Evolutionary conservation across 2,797 vertebrate species (phyloP).

Genomic region (Carcharodon carcharias): DNA sequence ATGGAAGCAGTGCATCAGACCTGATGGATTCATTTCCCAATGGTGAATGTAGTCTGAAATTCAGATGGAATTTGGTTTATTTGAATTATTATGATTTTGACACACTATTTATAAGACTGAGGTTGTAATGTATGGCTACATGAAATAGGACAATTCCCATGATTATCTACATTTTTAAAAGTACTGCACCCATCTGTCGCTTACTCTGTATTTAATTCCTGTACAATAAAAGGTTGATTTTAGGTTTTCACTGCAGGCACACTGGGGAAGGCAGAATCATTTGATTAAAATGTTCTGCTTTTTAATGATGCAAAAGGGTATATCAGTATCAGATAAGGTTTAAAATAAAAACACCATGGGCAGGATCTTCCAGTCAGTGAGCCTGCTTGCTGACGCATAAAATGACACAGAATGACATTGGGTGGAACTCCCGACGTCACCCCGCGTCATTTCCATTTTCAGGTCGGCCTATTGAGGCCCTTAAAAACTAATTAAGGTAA

Average conservation of each 20-base stretch:
- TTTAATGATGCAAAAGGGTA: not conserved
- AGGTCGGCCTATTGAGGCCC: no score
- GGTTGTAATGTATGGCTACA: not conserved
- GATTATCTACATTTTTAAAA: conserved; percentile 5
- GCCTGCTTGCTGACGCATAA: no score
- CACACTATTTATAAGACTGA: not conserved
- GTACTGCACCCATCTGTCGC: not conserved
- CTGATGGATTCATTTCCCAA: conserved; percentile 6
- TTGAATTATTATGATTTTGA: conserved; percentile 12
- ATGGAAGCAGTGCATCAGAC: not conserved
- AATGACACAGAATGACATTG: no score
- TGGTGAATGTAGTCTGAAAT: not conserved
- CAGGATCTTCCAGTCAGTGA: no score
- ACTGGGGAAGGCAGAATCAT: no score
- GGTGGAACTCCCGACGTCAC: no score
- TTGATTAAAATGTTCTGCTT: not conserved
- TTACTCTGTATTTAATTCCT: not conserved
- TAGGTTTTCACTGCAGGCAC: not conserved
- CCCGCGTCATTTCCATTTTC: no score
- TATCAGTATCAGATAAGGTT: not conserved
- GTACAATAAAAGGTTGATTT: not conserved
- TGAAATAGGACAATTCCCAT: not conserved
- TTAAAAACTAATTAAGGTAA: no score
- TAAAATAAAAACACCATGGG: not conserved
- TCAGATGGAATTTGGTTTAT: conserved; percentile 12